These are phyloP conservation scores for Pterocles orientalis DNA, from an alignment of 2,113 vertebrate genomes.

Conservation along the genomic window DNA sequence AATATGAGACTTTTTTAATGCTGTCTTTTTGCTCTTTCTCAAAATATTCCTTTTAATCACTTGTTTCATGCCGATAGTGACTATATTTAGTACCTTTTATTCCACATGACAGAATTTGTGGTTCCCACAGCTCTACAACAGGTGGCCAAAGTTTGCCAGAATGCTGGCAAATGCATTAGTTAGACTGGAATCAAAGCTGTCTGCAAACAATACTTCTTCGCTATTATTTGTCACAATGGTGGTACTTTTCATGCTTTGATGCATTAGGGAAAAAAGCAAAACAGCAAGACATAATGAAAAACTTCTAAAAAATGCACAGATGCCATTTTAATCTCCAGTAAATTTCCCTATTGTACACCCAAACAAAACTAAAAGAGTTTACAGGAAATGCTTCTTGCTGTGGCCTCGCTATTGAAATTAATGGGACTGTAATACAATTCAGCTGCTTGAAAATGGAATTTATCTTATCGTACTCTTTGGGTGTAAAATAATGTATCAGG, in stretches of 20 bases:
- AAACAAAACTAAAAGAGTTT: neutral
- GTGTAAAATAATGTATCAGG: conserved; percentile 15
- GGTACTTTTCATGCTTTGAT: neutral
- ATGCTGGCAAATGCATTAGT: conserved; percentile 9
- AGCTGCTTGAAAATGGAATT: conserved; percentile 17
- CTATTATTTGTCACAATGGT: neutral
- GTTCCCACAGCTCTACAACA: neutral
- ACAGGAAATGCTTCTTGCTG: neutral
- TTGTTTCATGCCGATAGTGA: neutral
- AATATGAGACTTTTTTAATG: neutral
- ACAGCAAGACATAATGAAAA: conserved; percentile 5
- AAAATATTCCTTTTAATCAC: neutral
- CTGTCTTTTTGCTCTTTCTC: neutral
- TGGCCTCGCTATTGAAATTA: neutral
- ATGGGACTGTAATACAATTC: neutral
- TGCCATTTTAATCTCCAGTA: neutral
- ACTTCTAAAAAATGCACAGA: conserved; percentile 6
- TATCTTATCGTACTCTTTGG: neutral
- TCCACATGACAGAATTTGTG: neutral
- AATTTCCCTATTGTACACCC: neutral
- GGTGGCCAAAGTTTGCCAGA: conserved; percentile 26
- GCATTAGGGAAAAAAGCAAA: neutral
- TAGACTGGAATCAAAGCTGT: conserved; percentile 19
- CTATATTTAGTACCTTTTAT: neutral
- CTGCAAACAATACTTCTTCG: neutral